Evolutionary conservation across 2,113 vertebrate genomes (phyloP), one percentile per base, ranked within the genome.

Genomic region (Polypterus senegalus): DNA sequence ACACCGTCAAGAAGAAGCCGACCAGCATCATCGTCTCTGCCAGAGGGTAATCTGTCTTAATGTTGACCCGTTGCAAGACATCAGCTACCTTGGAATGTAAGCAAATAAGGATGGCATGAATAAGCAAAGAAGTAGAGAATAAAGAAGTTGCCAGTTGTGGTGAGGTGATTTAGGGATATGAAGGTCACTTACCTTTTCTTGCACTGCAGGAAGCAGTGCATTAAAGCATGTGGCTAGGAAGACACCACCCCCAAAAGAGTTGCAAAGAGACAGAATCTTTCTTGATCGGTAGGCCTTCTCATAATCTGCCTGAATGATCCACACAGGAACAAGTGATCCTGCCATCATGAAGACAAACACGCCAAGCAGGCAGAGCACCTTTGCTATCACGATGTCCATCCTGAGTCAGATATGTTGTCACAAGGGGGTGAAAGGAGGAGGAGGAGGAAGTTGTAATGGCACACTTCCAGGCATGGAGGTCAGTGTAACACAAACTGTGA

Each of bases 201-300:
- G 77, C 47, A 97, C 91, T 0, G 90, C 70, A 0, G 94, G 94
- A 66, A 97, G 83, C 59, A 97, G 76, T 1, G 91, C 80, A 0
- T 95, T 97, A 78, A 97, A 97, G 77, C 94, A 94, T 0, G 92
- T 97, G 8, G 92, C 93, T 65, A 97, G 81, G 73, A 97, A 96
- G 10, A 97, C 90, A 0, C 94, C 94, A 0, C 91, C 92, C 7
- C 89, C 91, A 0, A 94, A 95, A 1, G 90, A 80, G 72, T 91
- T 97, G 63, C 89, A 89, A 11, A 97, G 81, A 0, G 86, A 74
- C 5, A 97, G 79, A 0, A 79, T 57, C 46, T 76, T 83, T 5
- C 69, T 67, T 58, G 92, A 92, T 11, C 82, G 73, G 4, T 76
- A 81, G 0, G 86, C 87, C 68, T 91, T 92, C 71, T 92, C 87